Base-by-base conservation (phyloP, 2,888 invertebrate species). In the Plemyria rubiginata region DNA sequence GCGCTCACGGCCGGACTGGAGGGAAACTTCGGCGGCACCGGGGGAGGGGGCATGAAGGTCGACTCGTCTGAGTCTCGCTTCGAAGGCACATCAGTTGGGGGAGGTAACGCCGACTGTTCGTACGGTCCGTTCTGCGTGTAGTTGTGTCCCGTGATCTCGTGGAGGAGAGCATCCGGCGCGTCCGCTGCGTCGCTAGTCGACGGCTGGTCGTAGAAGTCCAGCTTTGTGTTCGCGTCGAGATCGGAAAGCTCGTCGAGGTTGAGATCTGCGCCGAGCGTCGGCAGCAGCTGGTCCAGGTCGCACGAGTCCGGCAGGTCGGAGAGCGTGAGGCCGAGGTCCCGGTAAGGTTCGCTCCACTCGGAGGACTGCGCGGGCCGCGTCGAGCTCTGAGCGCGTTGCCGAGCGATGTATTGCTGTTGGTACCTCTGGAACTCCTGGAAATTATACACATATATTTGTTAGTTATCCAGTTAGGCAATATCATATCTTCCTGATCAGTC, bases 241-340 rank as follows among this genome's bases (percentile, higher is more conserved):
- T 91, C 91, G 0, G 88, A 85, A 54, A 91, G 87, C 63, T 92
- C 90, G 70, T 90, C 90, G n/a, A 92, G 82, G 70, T 95, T 90
- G 75, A 95, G 94, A 71, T 94, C 92, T 51, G 94, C 94, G 67
- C 93, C 95, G 15, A 95, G 82, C 38, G 94, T 93, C 13, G 95
- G 95, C 78, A 96, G 86, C 72, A 96, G 86, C 73, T 95, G 95
- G 75, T 96, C 96, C 59, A 96, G 89, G 80, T 95, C 96, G 64
- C 89, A 88, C 60, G 81, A 84, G 75, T 92, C 93, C 1, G 92
- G 88, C 40, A 92, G 78, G 64, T 92, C 93, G 1, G 88, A 85
- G n/a, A 93, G 80, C 9, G 87, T 76, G 11, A 90, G 76, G 2
- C 81, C 83, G 43, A 86, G 81, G 84, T 92, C 92, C 83, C 90